These are phyloP conservation scores for Machimus rusticus DNA, from an alignment of 2,888 invertebrate species.

Conservation along the genomic window DNA sequence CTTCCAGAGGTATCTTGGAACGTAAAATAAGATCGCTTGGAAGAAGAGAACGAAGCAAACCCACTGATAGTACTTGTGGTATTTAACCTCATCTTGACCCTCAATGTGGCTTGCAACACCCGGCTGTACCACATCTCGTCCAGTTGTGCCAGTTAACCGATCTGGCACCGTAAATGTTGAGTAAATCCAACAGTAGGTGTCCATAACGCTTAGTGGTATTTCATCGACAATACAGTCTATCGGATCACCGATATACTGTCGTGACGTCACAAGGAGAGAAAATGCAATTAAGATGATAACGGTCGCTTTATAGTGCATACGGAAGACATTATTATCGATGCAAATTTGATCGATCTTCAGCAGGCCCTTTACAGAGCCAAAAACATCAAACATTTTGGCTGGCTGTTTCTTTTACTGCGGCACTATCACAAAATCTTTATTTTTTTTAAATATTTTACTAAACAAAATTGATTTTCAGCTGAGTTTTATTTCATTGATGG, in stretches of 20 bases:
- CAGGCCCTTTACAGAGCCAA: slow-evolving; percentile 92
- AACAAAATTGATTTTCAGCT: neutral
- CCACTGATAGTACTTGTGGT: slow-evolving; percentile 97
- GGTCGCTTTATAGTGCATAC: slow-evolving; percentile 92
- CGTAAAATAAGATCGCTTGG: slow-evolving; percentile 90
- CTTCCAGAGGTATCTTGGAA: slow-evolving; percentile 92
- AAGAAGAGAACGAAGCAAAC: slow-evolving; percentile 91
- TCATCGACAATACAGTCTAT: slow-evolving; percentile 95
- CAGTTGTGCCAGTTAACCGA: slow-evolving; percentile 77
- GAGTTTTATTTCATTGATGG: neutral
- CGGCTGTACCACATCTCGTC: slow-evolving; percentile 82
- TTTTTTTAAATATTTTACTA: neutral
- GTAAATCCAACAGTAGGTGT: slow-evolving; percentile 93
- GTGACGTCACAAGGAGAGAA: slow-evolving; percentile 89
- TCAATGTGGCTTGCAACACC: slow-evolving; percentile 83
- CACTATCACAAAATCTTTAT: neutral
- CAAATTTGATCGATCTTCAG: slow-evolving; percentile 89
- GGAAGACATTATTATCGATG: slow-evolving; percentile 94
- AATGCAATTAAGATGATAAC: slow-evolving; percentile 91
- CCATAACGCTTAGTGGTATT: slow-evolving; percentile 88
- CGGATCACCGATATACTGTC: slow-evolving; percentile 96
- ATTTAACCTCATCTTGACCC: slow-evolving; percentile 83
- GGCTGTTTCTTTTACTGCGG: slow-evolving; percentile 1
- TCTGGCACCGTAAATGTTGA: slow-evolving; percentile 92
- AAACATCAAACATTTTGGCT: slow-evolving; percentile 89